Conservation (phyloP, 2,888 invertebrate species). For the Brachyptera putata region DNA sequence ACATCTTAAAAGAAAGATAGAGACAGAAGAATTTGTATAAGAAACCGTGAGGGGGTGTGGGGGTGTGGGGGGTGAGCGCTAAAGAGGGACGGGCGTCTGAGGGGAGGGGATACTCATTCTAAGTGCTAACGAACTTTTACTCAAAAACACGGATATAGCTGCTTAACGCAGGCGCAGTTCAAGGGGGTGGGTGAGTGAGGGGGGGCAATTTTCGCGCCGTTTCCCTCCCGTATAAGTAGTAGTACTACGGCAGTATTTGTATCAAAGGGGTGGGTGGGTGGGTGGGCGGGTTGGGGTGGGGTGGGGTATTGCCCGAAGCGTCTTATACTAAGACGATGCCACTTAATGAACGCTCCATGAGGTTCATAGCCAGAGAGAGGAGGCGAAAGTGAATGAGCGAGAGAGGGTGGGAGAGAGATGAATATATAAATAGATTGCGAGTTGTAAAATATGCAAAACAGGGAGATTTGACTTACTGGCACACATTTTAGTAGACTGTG, state of each 20-base stretch:
- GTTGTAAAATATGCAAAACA: neutral
- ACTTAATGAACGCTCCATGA: neutral
- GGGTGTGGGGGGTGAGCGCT: neutral
- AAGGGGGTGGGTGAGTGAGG: neutral
- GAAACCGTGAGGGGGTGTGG: neutral
- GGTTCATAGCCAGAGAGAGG: too few relatives aligned
- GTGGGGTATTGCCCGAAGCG: neutral
- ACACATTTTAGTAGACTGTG: too few relatives aligned
- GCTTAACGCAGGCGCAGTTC: neutral
- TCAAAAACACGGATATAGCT: too few relatives aligned
- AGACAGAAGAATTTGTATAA: neutral
- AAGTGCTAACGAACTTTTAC: slow-evolving; percentile 15
- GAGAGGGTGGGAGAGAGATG: neutral
- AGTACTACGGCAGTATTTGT: too few relatives aligned
- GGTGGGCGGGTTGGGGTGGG: neutral
- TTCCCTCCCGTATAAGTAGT: too few relatives aligned
- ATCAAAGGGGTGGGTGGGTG: neutral
- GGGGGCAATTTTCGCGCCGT: too few relatives aligned
- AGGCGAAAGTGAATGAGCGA: too few relatives aligned
- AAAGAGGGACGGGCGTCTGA: neutral
- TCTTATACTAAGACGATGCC: neutral
- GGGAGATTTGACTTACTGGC: neutral
- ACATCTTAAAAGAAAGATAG: neutral
- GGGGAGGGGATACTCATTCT: slow-evolving; percentile 12
- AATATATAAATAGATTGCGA: neutral